A percentile compares a stretch with the other conserved stretches of the same genome.
These are phyloP conservation scores for Coregonus clupeaformis DNA, from an alignment of 2,113 vertebrate species.

Conservation along the genomic window DNA sequence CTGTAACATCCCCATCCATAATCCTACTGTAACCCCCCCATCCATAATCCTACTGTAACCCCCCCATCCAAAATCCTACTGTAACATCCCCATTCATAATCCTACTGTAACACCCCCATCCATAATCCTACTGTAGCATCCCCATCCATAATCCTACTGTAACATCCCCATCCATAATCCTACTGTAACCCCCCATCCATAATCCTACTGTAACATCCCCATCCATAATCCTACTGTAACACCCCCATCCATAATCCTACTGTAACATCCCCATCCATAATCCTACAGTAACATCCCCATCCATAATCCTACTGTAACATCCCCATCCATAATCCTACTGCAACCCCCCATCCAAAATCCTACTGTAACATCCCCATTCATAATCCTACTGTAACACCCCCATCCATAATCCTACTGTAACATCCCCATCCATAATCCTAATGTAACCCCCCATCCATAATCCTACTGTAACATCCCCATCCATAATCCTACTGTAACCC, in stretches of 20 bases:
- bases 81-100: constrained; percentile 25
- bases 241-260: background rate
- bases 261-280: too few species aligned
- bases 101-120: constrained; percentile 36
- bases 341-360: constrained; percentile 17
- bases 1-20: constrained; percentile 27
- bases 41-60: constrained; percentile 23
- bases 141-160: constrained; percentile 2
- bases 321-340: background rate
- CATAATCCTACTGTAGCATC: too few species aligned
- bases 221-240: constrained; percentile 21
- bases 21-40: constrained; percentile 31
- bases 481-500: constrained; percentile 26
- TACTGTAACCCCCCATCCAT: constrained; percentile 17
- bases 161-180: constrained; percentile 24
- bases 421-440: too few species aligned
- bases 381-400: too few species aligned
- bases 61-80: background rate
- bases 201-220: constrained; percentile 35
- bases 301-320: constrained; percentile 30
- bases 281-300: too few species aligned
- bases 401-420: constrained; percentile 13
- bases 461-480: constrained; percentile 34
- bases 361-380: constrained; percentile 43
- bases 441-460: too few species aligned